Evolutionary conservation across 2,888 invertebrate species (phyloP), one percentile per base, ranked within the genome.

Genomic region (Sabatieria punctata): DNA sequence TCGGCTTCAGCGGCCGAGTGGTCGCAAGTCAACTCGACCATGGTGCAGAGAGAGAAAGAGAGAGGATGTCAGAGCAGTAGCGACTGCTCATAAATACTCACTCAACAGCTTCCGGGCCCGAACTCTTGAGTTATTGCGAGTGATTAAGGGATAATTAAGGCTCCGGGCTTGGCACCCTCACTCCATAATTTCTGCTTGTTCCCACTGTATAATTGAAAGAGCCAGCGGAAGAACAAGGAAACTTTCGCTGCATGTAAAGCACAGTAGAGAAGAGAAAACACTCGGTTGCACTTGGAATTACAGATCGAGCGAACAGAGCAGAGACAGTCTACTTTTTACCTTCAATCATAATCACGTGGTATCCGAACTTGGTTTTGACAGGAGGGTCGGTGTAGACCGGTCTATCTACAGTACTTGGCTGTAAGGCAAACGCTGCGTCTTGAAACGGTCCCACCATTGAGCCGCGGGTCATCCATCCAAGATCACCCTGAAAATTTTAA

Each of bases 261-360:
- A 13, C n/a, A 24, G n/a, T 41, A 42, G 19, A 35, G 21, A 25
- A 25, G 40, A 41, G 36, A 13, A 35, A 25, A 37, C 42, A 13
- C 46, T 40, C 49, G 52, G 51, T 45, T 55, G 54, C 18, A 54
- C 55, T 42, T 45, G 49, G 2, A 53, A 37, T 15, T 54, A 26
- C 26, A 19, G 35, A 36, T 27, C 26, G 11, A 6, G 24, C 19
- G 26, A 39, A 13, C 11, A 11, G 22, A 21, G 19, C 11, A 18
- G 22, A 39, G n/a, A n/a, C n/a, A n/a, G n/a, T 18, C n/a, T 67
- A 88, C 70, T 95, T 97, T 73, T 93, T 97, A 46, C 93, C 95
- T 74, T 99, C 97, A 4, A 97, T 82, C 95, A 99, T 95, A 57
- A 99, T 97, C 57, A 99, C 91, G 65, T 99, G 97, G 72, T 99